Percentiles rank a stretch among this genome's conserved stretches.
These are phyloP conservation scores for Ellobius talpinus DNA, from an alignment of 2,113 vertebrate species.

Conservation along the genomic window DNA sequence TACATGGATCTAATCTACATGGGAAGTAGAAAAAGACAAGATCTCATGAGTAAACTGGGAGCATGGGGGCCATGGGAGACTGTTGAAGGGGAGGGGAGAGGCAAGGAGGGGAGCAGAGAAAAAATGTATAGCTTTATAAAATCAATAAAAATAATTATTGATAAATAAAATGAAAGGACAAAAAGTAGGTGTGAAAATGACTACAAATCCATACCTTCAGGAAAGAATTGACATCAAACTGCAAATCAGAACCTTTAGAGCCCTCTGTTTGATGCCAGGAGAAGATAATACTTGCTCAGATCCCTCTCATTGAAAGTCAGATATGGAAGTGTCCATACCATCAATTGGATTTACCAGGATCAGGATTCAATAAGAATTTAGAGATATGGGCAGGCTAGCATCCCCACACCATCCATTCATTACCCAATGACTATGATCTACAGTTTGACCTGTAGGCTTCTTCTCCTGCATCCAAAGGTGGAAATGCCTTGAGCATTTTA, in stretches of 20 bases:
- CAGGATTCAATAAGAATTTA: not conserved
- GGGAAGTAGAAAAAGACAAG: no score
- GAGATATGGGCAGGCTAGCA: not conserved
- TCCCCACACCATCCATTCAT: rapidly evolving
- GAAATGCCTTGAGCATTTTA: not conserved
- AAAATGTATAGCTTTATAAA: not conserved
- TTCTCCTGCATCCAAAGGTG: not conserved
- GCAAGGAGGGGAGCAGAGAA: no score
- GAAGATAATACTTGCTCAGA: not conserved
- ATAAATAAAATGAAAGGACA: no score
- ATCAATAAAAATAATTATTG: no score
- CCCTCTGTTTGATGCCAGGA: not conserved
- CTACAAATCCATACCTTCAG: not conserved
- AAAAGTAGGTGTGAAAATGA: not conserved
- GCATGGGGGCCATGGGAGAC: no score
- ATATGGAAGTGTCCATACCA: not conserved
- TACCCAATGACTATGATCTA: not conserved
- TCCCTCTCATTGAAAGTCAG: not conserved
- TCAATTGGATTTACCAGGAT: not conserved
- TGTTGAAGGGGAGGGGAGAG: rapidly evolving
- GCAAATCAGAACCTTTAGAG: not conserved
- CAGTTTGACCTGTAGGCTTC: not conserved
- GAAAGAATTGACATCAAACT: not conserved
- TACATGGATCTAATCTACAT: no score
- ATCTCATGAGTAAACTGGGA: no score